Conservation (phyloP, 2,113 vertebrate genomes). For the Phalacrocorax carbo region DNA sequence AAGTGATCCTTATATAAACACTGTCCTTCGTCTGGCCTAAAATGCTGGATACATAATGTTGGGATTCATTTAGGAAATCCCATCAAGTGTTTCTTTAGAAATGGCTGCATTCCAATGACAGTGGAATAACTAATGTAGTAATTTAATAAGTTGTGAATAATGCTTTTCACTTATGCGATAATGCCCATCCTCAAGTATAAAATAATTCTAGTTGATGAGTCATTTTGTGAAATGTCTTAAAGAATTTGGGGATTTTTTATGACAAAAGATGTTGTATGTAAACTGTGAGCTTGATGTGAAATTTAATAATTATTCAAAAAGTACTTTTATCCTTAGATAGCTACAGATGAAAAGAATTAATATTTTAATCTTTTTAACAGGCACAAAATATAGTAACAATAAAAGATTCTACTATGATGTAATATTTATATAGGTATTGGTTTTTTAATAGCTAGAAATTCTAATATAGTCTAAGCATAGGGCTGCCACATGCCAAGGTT, state of each 20-base stretch:
- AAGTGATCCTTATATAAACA: background rate
- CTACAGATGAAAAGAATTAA: background rate
- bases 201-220: background rate
- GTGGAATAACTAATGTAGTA: background rate
- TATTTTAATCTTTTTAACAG: background rate
- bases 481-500: background rate
- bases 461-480: background rate
- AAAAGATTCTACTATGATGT: background rate
- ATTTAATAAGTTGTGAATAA: background rate
- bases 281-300: background rate
- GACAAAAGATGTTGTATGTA: background rate
- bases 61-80: background rate
- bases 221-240: background rate
- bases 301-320: background rate
- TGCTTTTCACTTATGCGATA: background rate
- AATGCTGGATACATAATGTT: background rate
- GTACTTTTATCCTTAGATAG: background rate
- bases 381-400: background rate
- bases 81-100: background rate
- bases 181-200: background rate
- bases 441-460: background rate
- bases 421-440: background rate
- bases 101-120: background rate
- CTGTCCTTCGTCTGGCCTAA: background rate
- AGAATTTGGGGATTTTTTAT: background rate